Conservation (phyloP, 2,797 vertebrate species). For the Takifugu rubripes region DNA sequence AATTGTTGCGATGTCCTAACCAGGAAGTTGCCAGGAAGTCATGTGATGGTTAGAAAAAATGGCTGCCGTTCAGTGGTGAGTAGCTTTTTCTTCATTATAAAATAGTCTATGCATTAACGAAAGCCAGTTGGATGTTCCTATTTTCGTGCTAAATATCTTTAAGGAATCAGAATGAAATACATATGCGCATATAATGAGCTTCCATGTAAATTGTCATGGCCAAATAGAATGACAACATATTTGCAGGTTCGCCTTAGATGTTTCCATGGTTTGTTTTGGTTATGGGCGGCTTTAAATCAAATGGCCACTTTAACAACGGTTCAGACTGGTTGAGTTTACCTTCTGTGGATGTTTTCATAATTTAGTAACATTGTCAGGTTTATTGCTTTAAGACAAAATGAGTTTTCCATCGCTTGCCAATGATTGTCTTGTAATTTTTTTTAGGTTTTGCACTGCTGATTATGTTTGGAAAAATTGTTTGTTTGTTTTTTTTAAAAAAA, state of each 20-base stretch:
- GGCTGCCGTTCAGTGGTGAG: constrained; percentile 79
- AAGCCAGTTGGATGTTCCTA: neutral
- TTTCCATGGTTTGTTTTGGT: neutral
- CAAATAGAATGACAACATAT: neutral
- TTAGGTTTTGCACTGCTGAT: neutral
- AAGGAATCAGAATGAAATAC: neutral
- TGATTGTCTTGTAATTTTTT: no score
- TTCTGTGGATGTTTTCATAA: neutral
- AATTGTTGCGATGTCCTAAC: constrained; percentile 5
- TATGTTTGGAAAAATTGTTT: neutral
- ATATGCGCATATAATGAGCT: neutral
- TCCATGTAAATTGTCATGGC: neutral
- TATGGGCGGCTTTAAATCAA: neutral
- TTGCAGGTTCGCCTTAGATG: constrained; percentile 1
- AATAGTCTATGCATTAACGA: neutral
- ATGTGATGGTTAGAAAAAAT: constrained; percentile 72
- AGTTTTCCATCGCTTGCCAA: no score
- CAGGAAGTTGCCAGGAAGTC: constrained; percentile 61
- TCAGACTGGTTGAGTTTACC: neutral
- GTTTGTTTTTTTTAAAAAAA: neutral
- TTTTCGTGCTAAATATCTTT: neutral
- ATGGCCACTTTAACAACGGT: neutral
- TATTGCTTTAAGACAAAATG: no score
- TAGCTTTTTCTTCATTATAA: constrained; percentile 33
- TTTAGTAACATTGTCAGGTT: neutral